Base-by-base conservation (phyloP, 2,888 invertebrate species). In the Alloscopus bannaensis region DNA sequence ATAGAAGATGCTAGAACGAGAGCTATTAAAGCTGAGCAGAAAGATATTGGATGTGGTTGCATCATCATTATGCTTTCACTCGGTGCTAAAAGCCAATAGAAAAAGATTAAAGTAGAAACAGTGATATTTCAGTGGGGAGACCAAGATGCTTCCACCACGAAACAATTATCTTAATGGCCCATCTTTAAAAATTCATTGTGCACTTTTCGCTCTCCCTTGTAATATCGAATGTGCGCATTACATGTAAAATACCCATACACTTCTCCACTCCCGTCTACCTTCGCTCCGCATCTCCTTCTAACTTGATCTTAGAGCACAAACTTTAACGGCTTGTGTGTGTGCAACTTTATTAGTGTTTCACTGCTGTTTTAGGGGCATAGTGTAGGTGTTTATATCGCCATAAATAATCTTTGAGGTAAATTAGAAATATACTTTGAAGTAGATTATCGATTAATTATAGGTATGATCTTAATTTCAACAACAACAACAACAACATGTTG, bases 131-230 rank as follows among this genome's bases (percentile, higher is more conserved):
- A 26, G 59, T 40, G 73, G 50, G 66, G 52, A n/a, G n/a, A n/a
- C 75, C 66, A 57, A 75, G 75, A 75, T 75, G 75, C 66, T 24
- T 57, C 52, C 59, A 59, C 75, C 75, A 75, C 75, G 66, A 75
- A 75, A 75, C 75, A 75, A 75, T 75, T 75, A 75, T 75, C 75
- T 65, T 75, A 75, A 75, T 75, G 75, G 75, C 40, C 66, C 66
- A 65, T 75, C 75, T 66, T 75, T 75, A 75, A 75, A 75, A 66
- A 75, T 75, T 75, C 75, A 75, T 75, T 65, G 75, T 59, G 75
- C 75, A 75, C 75, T 75, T n/a, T n/a, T 75, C 66, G 59, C 66
- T 59, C 62, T 24, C 36, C 62, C 22, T 75, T 66, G 66, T 75
- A 75, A 75, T 75, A 75, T 75, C 66, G 66, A 75, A 45, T 50